Evolutionary conservation across 2,797 vertebrate genomes (phyloP).

Genomic region (Cynopterus sphinx): DNA sequence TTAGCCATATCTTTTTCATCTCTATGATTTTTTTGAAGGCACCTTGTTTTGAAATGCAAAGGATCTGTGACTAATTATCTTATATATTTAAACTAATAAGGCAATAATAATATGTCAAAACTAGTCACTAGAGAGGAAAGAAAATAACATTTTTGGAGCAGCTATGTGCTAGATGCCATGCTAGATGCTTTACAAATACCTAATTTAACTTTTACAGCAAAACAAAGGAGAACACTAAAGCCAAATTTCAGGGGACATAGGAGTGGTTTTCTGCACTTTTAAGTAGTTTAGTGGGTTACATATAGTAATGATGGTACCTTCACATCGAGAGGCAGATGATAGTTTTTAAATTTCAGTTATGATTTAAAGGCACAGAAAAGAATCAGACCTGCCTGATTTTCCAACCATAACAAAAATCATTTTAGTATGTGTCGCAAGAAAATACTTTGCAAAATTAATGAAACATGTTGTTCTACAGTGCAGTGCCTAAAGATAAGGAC

Average conservation of each 20-base stretch:
- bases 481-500: conserved; percentile 99
- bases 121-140: not conserved
- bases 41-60: not conserved
- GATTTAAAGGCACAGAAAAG: conserved; percentile 25
- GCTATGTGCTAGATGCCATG: not conserved
- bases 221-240: not conserved
- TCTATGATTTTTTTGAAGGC: not conserved
- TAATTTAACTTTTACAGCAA: conserved; percentile 5
- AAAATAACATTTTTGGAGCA: not conserved
- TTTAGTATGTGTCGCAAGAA: conserved; percentile 36
- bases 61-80: not conserved
- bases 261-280: not conserved
- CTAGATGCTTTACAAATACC: not conserved
- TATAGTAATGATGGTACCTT: not conserved
- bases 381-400: not conserved
- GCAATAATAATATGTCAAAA: not conserved
- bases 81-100: not conserved
- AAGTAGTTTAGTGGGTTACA: not conserved
- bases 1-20: not conserved
- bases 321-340: not conserved
- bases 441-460: conserved; percentile 51
- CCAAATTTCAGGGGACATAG: not conserved
- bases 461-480: conserved; percentile 85
- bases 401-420: not conserved
- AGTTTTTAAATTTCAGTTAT: not conserved